phyloP scores from a whole-genome alignment of 2,888 invertebrate genomes.

The Linhomoeus sp. region DNA sequence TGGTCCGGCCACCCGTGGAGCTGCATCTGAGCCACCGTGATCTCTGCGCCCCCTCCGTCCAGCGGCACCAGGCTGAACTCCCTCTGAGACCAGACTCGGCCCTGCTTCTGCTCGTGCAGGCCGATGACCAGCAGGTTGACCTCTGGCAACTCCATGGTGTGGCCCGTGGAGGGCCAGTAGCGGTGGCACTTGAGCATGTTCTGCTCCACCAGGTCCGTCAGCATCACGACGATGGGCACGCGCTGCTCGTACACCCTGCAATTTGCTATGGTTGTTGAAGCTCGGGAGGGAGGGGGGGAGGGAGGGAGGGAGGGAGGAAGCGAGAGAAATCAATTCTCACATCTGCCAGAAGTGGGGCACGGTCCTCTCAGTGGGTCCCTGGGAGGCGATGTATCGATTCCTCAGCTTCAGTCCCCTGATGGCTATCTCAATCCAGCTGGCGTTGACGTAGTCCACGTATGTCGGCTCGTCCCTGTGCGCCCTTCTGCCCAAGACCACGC shows the following conservation, averaged over 20 bases:
- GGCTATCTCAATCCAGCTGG: slow-evolving; percentile 3
- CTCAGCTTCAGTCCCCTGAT: background rate
- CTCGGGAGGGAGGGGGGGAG: too few species aligned
- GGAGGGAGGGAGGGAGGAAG: too few species aligned
- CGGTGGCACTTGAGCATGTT: slow-evolving; percentile 5
- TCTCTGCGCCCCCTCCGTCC: background rate
- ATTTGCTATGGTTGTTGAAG: too few species aligned
- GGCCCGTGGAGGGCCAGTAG: slow-evolving; percentile 7
- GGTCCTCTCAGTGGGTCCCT: too few species aligned
- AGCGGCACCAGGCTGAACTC: background rate
- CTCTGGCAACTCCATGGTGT: background rate
- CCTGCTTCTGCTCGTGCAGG: background rate
- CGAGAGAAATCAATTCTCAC: too few species aligned
- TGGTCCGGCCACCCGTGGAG: slow-evolving; percentile 9
- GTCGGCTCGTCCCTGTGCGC: too few species aligned
- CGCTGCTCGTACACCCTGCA: background rate
- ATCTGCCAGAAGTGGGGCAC: too few species aligned
- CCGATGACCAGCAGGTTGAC: slow-evolving; percentile 3
- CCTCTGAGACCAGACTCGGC: background rate
- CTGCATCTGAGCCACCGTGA: background rate
- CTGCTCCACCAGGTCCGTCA: slow-evolving; percentile 6
- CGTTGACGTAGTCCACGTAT: slow-evolving; percentile 8
- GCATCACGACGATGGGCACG: slow-evolving; percentile 5
- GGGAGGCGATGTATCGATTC: slow-evolving; percentile 5
- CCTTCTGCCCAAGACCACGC: slow-evolving; percentile 2